Percentiles rank a stretch among this genome's conserved stretches.
These are phyloP conservation scores for Synanthedon formicaeformis DNA, from an alignment of 2,888 invertebrate species.

Conservation along the genomic window DNA sequence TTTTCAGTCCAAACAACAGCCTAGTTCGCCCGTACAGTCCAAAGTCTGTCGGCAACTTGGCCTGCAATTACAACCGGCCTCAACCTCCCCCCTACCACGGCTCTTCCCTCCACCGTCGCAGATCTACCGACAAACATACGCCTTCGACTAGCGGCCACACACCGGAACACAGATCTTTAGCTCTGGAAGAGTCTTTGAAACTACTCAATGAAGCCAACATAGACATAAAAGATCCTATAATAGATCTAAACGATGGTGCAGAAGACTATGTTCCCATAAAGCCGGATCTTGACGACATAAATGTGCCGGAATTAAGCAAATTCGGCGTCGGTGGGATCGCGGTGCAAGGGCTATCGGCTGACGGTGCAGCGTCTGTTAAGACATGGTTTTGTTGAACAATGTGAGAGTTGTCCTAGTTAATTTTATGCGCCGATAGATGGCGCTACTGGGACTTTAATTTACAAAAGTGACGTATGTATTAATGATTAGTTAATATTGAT, in stretches of 20 bases:
- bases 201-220: slow-evolving; percentile 62
- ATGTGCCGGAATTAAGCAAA: slow-evolving; percentile 47
- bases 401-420: background rate
- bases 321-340: slow-evolving; percentile 31
- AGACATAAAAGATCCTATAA: slow-evolving; percentile 39
- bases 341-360: slow-evolving; percentile 30
- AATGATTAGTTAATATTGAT: no score
- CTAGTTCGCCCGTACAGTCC: slow-evolving; percentile 64
- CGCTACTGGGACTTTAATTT: no score
- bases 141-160: slow-evolving; percentile 35
- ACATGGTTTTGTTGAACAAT: slow-evolving; percentile 58
- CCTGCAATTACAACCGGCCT: slow-evolving; percentile 56
- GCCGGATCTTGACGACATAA: slow-evolving; percentile 41
- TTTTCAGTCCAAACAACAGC: slow-evolving; percentile 69
- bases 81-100: slow-evolving; percentile 61
- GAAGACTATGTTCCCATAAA: slow-evolving; percentile 55
- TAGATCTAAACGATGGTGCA: slow-evolving; percentile 43
- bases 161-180: slow-evolving; percentile 39
- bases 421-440: no score
- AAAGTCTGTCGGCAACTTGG: slow-evolving; percentile 48
- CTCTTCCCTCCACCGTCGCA: slow-evolving; percentile 43
- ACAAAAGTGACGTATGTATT: no score
- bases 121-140: slow-evolving; percentile 22
- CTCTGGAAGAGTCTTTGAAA: slow-evolving; percentile 57
- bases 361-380: slow-evolving; percentile 49